These are phyloP conservation scores for Luperina nickerlii DNA, from an alignment of 2,888 invertebrate genomes.

Conservation along the genomic window DNA sequence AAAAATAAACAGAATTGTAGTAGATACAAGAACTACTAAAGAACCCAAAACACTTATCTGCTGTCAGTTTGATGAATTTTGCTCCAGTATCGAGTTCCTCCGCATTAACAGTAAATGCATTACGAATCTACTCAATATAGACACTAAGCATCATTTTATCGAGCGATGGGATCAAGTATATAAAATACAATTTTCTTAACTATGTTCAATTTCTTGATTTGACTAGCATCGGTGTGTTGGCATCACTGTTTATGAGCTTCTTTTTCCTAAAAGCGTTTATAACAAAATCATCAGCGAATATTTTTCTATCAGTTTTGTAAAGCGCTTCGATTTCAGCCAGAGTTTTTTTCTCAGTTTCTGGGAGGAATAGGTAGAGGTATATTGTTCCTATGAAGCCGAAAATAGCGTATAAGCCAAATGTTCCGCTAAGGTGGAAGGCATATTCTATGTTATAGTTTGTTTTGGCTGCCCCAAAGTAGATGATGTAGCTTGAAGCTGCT, in stretches of 20 bases:
- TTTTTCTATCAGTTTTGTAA: conserved; percentile 82
- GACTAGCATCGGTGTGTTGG: conserved; percentile 83
- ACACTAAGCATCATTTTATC: neutral
- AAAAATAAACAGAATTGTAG: neutral
- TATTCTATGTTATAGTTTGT: conserved; percentile 89
- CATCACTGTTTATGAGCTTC: conserved; percentile 70
- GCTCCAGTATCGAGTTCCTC: neutral
- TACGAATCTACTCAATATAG: neutral
- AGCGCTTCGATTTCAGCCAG: conserved; percentile 88
- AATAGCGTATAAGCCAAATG: conserved; percentile 85
- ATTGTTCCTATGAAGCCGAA: conserved; percentile 86
- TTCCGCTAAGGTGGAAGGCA: conserved; percentile 85
- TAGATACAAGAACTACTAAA: neutral
- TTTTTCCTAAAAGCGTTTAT: conserved; percentile 84
- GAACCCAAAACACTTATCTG: neutral
- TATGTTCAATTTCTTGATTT: conserved; percentile 56
- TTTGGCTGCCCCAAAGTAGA: conserved; percentile 88
- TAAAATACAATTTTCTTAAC: neutral
- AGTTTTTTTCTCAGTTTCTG: conserved; percentile 89
- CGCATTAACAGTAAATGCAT: neutral
- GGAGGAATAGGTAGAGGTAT: conserved; percentile 88
- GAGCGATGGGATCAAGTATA: neutral
- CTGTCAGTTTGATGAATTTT: neutral
- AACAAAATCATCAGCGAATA: conserved; percentile 85
- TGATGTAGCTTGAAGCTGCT: conserved; percentile 87